Conservation (phyloP, 35 echinoderm and acorn worm species). For the Ptychodera flava region DNA sequence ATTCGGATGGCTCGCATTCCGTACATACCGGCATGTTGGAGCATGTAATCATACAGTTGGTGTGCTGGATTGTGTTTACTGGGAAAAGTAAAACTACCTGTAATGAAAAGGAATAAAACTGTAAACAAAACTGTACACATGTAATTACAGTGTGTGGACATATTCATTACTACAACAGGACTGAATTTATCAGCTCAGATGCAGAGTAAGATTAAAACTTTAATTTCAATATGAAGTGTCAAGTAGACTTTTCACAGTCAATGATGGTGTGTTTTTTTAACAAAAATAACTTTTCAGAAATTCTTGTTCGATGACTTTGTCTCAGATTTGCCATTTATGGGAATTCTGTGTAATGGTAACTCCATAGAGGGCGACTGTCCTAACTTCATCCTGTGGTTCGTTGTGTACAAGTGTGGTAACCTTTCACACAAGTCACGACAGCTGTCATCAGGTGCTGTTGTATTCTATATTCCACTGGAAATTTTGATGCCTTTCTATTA, state of each 20-base stretch:
- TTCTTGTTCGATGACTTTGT: constrained; percentile 41
- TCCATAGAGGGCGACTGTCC: constrained; percentile 47
- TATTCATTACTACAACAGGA: too few relatives aligned
- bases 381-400: constrained; percentile 35
- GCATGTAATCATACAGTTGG: neutral
- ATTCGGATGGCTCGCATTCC: neutral
- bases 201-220: too few relatives aligned
- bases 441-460: neutral
- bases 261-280: neutral
- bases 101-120: too few relatives aligned
- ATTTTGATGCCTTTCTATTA: too few relatives aligned
- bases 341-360: constrained; percentile 17
- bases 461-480: neutral
- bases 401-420: constrained; percentile 52
- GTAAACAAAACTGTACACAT: too few relatives aligned
- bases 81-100: neutral
- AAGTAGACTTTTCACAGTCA: neutral
- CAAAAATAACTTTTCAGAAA: constrained; percentile 8
- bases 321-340: neutral
- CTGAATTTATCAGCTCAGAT: too few relatives aligned
- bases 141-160: too few relatives aligned
- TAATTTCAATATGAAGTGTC: too few relatives aligned
- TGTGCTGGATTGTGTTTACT: neutral
- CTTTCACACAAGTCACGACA: constrained; percentile 40
- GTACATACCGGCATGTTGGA: neutral